Evolutionary conservation across 30 jellyfish, hydroid and myxozoan species (phyloP).

Genomic region (Hydractinia symbiolongicarpus): DNA sequence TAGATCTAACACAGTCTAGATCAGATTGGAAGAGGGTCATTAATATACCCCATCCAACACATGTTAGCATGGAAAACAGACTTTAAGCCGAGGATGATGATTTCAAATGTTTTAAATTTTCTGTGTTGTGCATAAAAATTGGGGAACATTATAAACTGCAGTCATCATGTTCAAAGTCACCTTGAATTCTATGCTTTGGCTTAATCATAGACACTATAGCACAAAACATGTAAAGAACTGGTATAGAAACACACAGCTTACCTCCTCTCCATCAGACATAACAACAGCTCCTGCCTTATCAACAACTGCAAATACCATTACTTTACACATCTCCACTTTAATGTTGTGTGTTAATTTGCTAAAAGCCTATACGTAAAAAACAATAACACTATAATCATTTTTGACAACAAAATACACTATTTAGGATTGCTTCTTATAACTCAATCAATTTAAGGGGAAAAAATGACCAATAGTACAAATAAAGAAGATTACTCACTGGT

Average conservation of each 20-base stretch:
- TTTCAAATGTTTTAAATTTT: too few relatives aligned
- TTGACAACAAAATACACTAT: background rate
- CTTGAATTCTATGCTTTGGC: too few relatives aligned
- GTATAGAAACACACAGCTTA: background rate
- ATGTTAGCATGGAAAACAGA: too few relatives aligned
- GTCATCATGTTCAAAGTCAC: too few relatives aligned
- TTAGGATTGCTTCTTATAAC: background rate
- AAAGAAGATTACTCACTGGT: conserved; percentile 55
- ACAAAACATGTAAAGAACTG: background rate
- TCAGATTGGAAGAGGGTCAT: too few relatives aligned
- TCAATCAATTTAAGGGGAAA: background rate
- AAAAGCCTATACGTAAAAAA: conserved; percentile 58
- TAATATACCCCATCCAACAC: too few relatives aligned
- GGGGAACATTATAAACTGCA: too few relatives aligned
- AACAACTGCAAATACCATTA: conserved; percentile 97
- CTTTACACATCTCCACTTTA: conserved; percentile 88
- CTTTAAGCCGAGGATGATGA: too few relatives aligned
- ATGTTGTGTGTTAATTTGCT: conserved; percentile 79
- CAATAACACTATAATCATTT: background rate
- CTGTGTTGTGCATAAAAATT: too few relatives aligned
- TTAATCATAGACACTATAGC: background rate
- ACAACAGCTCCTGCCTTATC: conserved; percentile 92
- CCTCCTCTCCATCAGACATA: conserved; percentile 95
- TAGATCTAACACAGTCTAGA: too few relatives aligned
- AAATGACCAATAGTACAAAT: background rate